These are phyloP conservation scores for Melitaea athalia DNA, from an alignment of 2,888 invertebrate species.

Conservation along the genomic window DNA sequence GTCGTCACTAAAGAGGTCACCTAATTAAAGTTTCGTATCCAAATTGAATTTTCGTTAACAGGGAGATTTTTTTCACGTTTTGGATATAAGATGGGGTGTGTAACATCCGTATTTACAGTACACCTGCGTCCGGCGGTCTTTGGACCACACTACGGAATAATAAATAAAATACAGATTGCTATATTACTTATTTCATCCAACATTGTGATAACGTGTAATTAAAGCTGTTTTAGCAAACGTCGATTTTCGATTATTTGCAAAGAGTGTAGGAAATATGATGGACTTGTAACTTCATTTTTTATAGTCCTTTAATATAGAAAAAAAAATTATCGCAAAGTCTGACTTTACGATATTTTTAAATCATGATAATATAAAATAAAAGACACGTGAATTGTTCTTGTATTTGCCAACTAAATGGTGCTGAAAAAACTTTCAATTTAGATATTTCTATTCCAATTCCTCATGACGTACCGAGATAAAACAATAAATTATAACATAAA, in stretches of 20 bases:
- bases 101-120: conserved; percentile 61
- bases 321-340: no score
- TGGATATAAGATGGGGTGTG: conserved; percentile 56
- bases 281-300: conserved; percentile 10
- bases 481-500: no score
- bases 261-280: conserved; percentile 5
- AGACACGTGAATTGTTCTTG: no score
- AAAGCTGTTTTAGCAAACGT: conserved; percentile 19
- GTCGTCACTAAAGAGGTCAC: conserved; percentile 16
- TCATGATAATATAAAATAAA: no score
- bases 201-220: conserved; percentile 32
- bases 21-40: conserved; percentile 39
- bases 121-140: conserved; percentile 78
- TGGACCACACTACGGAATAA: conserved; percentile 59
- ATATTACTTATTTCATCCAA: conserved; percentile 41
- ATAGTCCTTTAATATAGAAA: no score
- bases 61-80: conserved; percentile 46
- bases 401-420: no score
- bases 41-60: conserved; percentile 39
- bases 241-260: conserved; percentile 16
- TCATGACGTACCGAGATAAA: no score
- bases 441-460: no score
- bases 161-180: conserved; percentile 53
- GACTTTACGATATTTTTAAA: no score
- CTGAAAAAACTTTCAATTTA: no score